These are phyloP conservation scores for Pogonognathellus flavescens DNA, from an alignment of 1,140 invertebrate genomes.

Conservation along the genomic window DNA sequence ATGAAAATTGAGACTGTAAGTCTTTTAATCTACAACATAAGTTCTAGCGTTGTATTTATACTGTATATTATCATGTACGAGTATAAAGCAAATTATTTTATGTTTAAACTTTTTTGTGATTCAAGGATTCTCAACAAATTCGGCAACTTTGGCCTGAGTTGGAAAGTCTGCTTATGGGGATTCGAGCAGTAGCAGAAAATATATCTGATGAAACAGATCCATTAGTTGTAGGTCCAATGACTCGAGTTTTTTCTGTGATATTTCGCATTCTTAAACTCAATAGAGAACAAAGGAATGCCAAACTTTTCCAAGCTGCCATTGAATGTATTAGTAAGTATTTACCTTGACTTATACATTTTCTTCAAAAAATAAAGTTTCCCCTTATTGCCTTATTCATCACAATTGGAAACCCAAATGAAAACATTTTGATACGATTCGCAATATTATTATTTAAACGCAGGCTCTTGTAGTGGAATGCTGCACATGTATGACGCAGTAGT, in stretches of 20 bases:
- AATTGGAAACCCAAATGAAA: too few species aligned
- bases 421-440: neutral
- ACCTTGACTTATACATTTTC: too few species aligned
- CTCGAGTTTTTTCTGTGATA: slow-evolving; percentile 63
- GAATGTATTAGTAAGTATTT: slow-evolving; percentile 66
- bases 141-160: slow-evolving; percentile 51
- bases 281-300: slow-evolving; percentile 52
- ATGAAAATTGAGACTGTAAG: slow-evolving; percentile 58
- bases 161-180: slow-evolving; percentile 58
- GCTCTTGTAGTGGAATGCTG: slow-evolving; percentile 64
- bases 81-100: neutral
- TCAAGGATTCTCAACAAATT: slow-evolving; percentile 53
- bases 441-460: slow-evolving; percentile 3
- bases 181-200: slow-evolving; percentile 64
- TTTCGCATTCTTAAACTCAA: slow-evolving; percentile 63
- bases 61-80: too few species aligned
- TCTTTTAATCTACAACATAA: too few species aligned
- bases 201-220: slow-evolving; percentile 65
- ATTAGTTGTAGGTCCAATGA: slow-evolving; percentile 63
- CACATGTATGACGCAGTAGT: slow-evolving; percentile 61
- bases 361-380: too few species aligned
- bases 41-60: too few species aligned
- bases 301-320: slow-evolving; percentile 64
- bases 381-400: too few species aligned
- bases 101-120: neutral